A percentile compares a stretch with the other conserved stretches of the same genome.
Evolutionary conservation across 1,140 invertebrate genomes (phyloP).

Genomic region (Drosophila virilis): DNA sequence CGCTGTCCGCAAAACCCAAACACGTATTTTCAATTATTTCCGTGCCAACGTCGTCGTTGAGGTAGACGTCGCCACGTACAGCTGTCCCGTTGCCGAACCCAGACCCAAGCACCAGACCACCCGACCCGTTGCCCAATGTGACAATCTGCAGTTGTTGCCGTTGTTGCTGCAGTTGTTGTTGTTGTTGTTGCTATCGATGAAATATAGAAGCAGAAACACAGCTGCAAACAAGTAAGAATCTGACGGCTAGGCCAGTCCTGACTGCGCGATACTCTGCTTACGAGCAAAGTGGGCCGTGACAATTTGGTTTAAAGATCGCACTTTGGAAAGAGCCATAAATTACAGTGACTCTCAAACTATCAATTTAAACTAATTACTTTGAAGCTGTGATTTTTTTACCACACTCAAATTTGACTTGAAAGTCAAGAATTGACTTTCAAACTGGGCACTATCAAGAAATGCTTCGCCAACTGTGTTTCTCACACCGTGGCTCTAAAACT

Average conservation of each 20-base stretch:
- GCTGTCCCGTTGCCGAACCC: conserved; percentile 25
- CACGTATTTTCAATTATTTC: conserved; percentile 83
- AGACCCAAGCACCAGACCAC: not conserved
- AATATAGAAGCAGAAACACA: conserved; percentile 54
- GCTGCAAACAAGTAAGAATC: conserved; percentile 3
- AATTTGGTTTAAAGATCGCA: too few relatives aligned
- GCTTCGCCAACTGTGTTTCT: too few relatives aligned
- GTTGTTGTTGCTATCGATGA: conserved; percentile 68
- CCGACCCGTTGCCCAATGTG: conserved; percentile 18
- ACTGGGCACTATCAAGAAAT: too few relatives aligned
- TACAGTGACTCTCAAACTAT: too few relatives aligned
- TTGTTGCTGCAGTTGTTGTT: conserved; percentile 33
- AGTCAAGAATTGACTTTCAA: too few relatives aligned
- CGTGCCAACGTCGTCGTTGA: conserved; percentile 71
- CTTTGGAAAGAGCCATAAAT: too few relatives aligned
- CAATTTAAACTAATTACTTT: too few relatives aligned
- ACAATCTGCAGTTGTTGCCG: conserved; percentile 39
- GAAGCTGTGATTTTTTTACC: too few relatives aligned
- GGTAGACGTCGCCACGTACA: conserved; percentile 58
- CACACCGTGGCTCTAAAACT: too few relatives aligned
- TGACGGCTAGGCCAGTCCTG: too few relatives aligned
- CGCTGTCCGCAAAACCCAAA: conserved; percentile 79
- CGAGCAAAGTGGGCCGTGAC: not conserved
- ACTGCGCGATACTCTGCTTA: not conserved
- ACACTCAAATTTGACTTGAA: too few relatives aligned